Base-by-base conservation (phyloP, 2,888 invertebrate species). In the Apamea epomidion region DNA sequence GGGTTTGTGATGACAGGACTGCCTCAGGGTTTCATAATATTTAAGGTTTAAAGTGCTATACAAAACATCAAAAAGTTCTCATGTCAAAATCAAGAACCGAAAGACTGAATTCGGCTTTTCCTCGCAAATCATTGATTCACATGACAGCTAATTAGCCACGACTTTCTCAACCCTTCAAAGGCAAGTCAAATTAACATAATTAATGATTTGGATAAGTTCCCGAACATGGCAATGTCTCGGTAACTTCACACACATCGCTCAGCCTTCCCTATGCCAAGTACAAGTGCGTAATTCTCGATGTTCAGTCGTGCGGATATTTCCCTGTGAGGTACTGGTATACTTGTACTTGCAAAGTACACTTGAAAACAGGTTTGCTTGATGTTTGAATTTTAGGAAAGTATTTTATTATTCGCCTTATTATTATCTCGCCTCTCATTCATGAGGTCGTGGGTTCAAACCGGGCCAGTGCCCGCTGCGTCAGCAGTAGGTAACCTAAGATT, bases 151-250 rank as follows among this genome's bases (percentile, higher is more conserved):
- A 84, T 78, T 78, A 84, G 32, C 70, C 3, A 60, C 16, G 32
- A 60, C 21, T 48, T 70, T 51, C 69, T 21, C 25, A 25, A 51
- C 16, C 60, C 32, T 62, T 76, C 60, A 76, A 81, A 81, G 25
- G 32, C 67, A 68, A 83, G 60, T 71, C n/a, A 71, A 84, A 82
- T 84, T 82, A 65, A 51, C 70, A 60, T 65, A 84, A 84, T 84
- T 84, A 78, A 68, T 71, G 32, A 71, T 60, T 71, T 78, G 12
- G n/a, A 60, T 51, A 51, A 78, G 70, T 78, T 62, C 18, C 3
- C 42, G 45, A 82, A 82, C 79, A 67, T 67, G 42, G 58, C 8
- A 78, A 84, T 84, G 37, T 71, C 70, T 54, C 51, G 25, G 42
- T 78, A 71, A 78, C 32, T 71, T 71, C 51, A 42, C 51, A 71